Evolutionary conservation across 2,797 vertebrate genomes (phyloP).

Genomic region (Triplophysa yarkandensis): DNA sequence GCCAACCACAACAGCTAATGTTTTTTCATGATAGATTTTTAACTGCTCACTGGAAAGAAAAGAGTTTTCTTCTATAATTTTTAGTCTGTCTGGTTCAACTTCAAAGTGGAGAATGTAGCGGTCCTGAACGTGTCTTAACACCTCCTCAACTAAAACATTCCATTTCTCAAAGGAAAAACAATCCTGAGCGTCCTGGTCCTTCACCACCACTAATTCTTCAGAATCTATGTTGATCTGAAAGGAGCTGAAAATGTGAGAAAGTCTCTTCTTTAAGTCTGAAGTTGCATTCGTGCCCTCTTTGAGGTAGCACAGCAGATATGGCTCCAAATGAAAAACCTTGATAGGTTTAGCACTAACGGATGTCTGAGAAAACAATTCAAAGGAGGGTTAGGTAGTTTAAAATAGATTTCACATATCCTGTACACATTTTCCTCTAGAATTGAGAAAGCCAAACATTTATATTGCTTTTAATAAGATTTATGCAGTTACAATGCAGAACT

Average conservation of each 20-base stretch:
- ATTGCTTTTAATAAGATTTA: too few relatives aligned
- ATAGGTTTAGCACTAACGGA: constrained; percentile 1
- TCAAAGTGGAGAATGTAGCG: constrained; percentile 57
- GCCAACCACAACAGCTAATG: constrained; percentile 64
- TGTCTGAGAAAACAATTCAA: constrained; percentile 12
- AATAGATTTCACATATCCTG: too few relatives aligned
- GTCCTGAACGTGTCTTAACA: constrained; percentile 36
- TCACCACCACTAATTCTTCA: constrained; percentile 58
- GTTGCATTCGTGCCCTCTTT: constrained; percentile 53
- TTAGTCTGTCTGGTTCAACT: constrained; percentile 37
- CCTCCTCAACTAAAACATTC: constrained; percentile 57
- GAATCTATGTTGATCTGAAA: constrained; percentile 43
- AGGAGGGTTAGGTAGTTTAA: too few relatives aligned
- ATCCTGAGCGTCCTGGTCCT: constrained; percentile 34
- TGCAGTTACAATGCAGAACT: too few relatives aligned
- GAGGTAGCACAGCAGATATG: constrained; percentile 62
- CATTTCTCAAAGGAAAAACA: constrained; percentile 39
- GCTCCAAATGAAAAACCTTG: constrained; percentile 52
- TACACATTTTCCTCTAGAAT: too few relatives aligned
- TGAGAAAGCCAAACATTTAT: too few relatives aligned
- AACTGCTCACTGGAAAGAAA: constrained; percentile 49
- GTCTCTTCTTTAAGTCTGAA: constrained; percentile 49
- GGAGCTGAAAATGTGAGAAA: constrained; percentile 42
- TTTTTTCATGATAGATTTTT: constrained; percentile 52
- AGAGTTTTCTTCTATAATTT: constrained; percentile 48